Conservation (phyloP, 2,888 invertebrate species). For the Vanessa cardui region DNA sequence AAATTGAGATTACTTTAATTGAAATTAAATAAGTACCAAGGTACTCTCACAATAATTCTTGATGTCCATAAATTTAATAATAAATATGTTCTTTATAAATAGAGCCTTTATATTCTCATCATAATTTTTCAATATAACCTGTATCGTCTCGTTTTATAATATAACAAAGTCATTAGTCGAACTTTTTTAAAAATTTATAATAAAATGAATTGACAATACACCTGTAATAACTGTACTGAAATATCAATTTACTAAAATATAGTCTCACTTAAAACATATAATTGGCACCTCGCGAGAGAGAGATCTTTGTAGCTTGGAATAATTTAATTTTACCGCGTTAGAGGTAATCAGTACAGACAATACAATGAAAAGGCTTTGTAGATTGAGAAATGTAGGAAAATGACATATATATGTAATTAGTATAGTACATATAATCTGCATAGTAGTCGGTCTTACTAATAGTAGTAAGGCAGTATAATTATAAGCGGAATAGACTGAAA, state of each 20-base stretch:
- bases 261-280: constrained; percentile 32
- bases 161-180: not conserved
- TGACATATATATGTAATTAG: not conserved
- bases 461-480: too few relatives aligned
- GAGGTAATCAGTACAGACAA: not conserved
- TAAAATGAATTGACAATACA: constrained; percentile 36
- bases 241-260: constrained; percentile 12
- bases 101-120: constrained; percentile 3
- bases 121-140: constrained; percentile 1
- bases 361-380: not conserved
- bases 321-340: not conserved
- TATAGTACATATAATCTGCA: too few relatives aligned
- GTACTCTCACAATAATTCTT: constrained; percentile 21
- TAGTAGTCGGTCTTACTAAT: not conserved
- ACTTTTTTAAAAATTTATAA: not conserved
- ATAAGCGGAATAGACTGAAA: too few relatives aligned
- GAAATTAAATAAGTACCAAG: constrained; percentile 29
- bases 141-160: not conserved
- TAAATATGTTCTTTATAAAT: constrained; percentile 1
- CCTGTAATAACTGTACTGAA: constrained; percentile 14
- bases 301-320: not conserved
- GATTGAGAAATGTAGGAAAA: not conserved
- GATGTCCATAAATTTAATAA: constrained; percentile 7
- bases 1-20: constrained; percentile 45
- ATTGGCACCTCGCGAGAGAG: constrained; percentile 48